These are phyloP conservation scores for Lonchura striata DNA, from an alignment of 2,113 vertebrate species.

Conservation along the genomic window DNA sequence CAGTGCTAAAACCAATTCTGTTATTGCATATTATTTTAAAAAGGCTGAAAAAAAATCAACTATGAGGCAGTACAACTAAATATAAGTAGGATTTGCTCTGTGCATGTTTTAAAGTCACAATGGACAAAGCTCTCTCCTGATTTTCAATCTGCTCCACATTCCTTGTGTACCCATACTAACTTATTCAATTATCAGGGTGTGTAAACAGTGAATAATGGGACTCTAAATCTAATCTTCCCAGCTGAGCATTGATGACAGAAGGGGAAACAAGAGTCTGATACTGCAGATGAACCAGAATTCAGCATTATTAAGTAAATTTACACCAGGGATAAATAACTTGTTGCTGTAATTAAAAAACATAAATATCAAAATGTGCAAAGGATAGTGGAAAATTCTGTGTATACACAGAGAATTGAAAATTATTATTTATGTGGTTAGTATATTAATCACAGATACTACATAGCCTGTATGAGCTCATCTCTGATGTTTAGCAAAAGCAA, in stretches of 20 bases:
- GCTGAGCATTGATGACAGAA: not conserved
- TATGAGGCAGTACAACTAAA: not conserved
- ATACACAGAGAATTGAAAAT: not conserved
- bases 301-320: not conserved
- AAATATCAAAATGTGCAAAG: not conserved
- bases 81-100: not conserved
- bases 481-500: not conserved
- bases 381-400: not conserved
- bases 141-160: not conserved
- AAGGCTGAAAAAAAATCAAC: not conserved
- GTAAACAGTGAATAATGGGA: not conserved
- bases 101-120: not conserved
- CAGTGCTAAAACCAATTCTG: not conserved
- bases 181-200: not conserved
- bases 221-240: not conserved
- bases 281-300: not conserved
- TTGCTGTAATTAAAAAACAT: not conserved
- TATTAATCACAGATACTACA: not conserved
- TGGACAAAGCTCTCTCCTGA: not conserved
- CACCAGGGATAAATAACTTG: not conserved
- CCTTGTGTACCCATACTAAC: not conserved
- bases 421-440: not conserved
- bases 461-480: not conserved
- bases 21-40: not conserved
- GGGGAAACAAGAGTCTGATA: fast-evolving